phyloP scores from a whole-genome alignment of 2,888 invertebrate genomes.

The Zhuqinia jingwanae region DNA sequence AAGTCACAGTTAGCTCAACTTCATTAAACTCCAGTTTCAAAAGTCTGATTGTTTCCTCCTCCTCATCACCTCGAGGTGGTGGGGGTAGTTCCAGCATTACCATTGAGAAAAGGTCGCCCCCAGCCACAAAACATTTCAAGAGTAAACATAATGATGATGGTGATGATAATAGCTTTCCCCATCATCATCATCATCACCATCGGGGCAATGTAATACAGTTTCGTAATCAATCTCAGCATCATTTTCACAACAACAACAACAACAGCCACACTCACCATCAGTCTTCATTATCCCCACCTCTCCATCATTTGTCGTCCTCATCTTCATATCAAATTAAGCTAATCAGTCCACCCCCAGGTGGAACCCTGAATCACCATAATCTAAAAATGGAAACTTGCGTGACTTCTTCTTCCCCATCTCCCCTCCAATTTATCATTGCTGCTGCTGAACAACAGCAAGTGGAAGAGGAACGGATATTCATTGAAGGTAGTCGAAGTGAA shows the following conservation, averaged over 20 bases:
- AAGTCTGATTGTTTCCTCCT: constrained; percentile 53
- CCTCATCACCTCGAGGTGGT: background rate
- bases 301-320: constrained; percentile 18
- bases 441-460: constrained; percentile 62
- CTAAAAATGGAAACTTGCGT: constrained; percentile 46
- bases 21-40: constrained; percentile 57
- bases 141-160: background rate
- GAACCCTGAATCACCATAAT: constrained; percentile 45
- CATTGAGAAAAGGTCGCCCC: background rate
- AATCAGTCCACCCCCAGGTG: constrained; percentile 68
- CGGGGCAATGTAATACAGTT: constrained; percentile 61
- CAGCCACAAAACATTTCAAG: background rate
- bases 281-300: constrained; percentile 19
- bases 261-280: background rate
- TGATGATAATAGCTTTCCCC: background rate
- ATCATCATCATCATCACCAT: background rate
- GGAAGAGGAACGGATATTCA: constrained; percentile 58
- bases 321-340: constrained; percentile 59
- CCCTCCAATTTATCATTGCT: constrained; percentile 68
- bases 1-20: background rate
- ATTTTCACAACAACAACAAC: background rate
- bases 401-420: constrained; percentile 59
- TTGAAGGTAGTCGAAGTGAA: constrained; percentile 71
- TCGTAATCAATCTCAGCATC: constrained; percentile 14
- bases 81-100: background rate